Evolutionary conservation across 2,797 vertebrate species (phyloP).

Genomic region (Pagetopsis macropterus): DNA sequence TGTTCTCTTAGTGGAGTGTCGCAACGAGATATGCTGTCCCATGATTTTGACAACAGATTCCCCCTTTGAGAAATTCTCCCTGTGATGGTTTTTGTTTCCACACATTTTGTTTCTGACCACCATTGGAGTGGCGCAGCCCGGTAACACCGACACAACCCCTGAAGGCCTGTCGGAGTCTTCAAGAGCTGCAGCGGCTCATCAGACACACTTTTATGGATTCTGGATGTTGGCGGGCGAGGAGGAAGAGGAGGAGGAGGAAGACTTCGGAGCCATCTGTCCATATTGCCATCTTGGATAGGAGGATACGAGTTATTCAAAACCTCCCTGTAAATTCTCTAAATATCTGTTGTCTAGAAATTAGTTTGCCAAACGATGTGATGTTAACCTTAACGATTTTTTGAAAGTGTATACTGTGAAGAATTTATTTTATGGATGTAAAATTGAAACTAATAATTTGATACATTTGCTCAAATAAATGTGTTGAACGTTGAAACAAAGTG

Average conservation of each 20-base stretch:
- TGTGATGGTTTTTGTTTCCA: conserved; percentile 19
- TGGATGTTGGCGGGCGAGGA: conserved; percentile 11
- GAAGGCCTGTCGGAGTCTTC: conserved; percentile 11
- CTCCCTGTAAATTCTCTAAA: conserved; percentile 52
- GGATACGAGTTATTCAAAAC: conserved; percentile 21
- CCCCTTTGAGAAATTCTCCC: conserved; percentile 3
- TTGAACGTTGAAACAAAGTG: conserved; percentile 53
- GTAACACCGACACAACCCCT: background rate
- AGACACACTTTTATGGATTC: conserved; percentile 28
- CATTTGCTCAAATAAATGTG: conserved; percentile 83
- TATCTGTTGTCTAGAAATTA: conserved; percentile 65
- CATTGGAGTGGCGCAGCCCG: conserved; percentile 30
- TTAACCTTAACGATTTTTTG: conserved; percentile 50
- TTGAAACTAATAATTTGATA: conserved; percentile 80
- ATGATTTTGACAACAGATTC: conserved; percentile 46
- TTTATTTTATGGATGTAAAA: conserved; percentile 79
- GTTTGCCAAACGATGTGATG: conserved; percentile 69
- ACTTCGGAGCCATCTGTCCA: conserved; percentile 41
- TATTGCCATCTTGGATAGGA: conserved; percentile 17
- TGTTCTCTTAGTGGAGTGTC: conserved; percentile 47
- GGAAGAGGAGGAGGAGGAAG: conserved; percentile 33
- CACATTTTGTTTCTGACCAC: conserved; percentile 19
- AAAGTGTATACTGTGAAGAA: conserved; percentile 79
- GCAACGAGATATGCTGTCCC: conserved; percentile 39
- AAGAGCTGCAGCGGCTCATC: background rate